A percentile compares a stretch with the other conserved stretches of the same genome.
Conservation (phyloP, 2,113 vertebrate genomes). For the Crocuta crocuta region DNA sequence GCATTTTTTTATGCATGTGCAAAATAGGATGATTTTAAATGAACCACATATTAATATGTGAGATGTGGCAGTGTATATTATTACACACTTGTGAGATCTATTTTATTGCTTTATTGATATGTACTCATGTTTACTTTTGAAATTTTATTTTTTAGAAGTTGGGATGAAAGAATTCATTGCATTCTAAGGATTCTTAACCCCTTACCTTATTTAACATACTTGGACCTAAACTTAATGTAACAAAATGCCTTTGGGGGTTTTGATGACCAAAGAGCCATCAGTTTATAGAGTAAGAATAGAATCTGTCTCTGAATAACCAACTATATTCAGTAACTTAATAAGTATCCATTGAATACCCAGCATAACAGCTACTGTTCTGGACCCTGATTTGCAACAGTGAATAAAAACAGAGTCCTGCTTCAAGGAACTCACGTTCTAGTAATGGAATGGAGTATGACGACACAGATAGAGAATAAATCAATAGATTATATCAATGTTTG, state of each 20-base stretch:
- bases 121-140: background rate
- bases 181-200: background rate
- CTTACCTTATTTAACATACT: background rate
- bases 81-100: background rate
- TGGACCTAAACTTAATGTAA: background rate
- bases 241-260: background rate
- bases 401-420: background rate
- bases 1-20: background rate
- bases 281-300: background rate
- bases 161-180: background rate
- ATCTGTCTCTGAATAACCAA: background rate
- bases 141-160: background rate
- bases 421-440: background rate
- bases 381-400: background rate
- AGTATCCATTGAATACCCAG: background rate
- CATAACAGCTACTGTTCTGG: background rate
- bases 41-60: background rate
- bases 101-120: slow-evolving; percentile 10
- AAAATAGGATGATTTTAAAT: background rate
- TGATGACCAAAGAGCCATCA: background rate
- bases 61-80: background rate
- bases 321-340: background rate
- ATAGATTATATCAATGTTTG: background rate
- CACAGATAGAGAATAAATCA: background rate
- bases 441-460: background rate